These are phyloP conservation scores for Copidosoma floridanum DNA, from an alignment of 1,140 invertebrate species.

Conservation along the genomic window DNA sequence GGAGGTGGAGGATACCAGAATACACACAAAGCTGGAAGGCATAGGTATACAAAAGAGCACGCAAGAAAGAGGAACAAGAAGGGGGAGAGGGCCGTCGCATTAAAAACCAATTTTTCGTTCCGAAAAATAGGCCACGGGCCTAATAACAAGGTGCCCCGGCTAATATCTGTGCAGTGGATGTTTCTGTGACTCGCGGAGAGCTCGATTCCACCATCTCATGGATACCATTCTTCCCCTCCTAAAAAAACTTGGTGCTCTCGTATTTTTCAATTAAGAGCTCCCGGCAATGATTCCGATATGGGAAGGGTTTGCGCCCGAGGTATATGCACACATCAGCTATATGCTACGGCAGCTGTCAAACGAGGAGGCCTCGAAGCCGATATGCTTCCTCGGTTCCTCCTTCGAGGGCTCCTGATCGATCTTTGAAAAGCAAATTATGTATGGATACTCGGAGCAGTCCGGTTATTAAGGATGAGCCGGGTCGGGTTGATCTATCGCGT, in stretches of 20 bases:
- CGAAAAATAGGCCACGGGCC: slow-evolving; percentile 47
- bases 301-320: no score
- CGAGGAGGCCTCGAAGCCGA: not conserved
- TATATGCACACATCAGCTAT: not conserved
- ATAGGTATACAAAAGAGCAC: no score
- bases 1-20: not conserved
- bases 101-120: slow-evolving; percentile 57
- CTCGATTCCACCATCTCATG: no score
- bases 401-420: slow-evolving; percentile 2
- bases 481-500: not conserved
- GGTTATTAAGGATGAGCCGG: not conserved
- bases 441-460: no score
- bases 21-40: no score
- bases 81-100: slow-evolving; percentile 33
- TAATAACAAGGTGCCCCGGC: no score
- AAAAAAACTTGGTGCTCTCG: no score
- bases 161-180: slow-evolving; percentile 56
- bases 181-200: no score
- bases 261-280: slow-evolving; percentile 25
- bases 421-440: not conserved
- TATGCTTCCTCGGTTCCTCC: not conserved
- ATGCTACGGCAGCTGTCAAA: slow-evolving; percentile 8
- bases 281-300: not conserved
- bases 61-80: not conserved
- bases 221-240: no score